phyloP scores from a whole-genome alignment of 1,140 invertebrate species.

The Notospermus geniculatus region DNA sequence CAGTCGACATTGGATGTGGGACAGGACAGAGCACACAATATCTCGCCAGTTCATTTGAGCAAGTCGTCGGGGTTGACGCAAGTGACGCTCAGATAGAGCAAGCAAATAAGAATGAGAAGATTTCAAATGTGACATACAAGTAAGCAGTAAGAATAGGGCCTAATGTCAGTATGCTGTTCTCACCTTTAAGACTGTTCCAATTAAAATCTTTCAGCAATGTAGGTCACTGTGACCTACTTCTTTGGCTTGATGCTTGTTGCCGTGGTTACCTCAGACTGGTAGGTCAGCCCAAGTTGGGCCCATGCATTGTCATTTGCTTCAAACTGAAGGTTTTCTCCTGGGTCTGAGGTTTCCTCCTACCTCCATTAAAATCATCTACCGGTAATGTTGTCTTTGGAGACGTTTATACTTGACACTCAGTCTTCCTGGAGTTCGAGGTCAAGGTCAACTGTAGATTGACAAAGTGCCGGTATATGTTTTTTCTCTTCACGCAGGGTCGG shows the following conservation, averaged over 20 bases:
- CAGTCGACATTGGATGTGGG: conserved; percentile 56
- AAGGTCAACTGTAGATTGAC: conserved; percentile 1
- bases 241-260: too few relatives aligned
- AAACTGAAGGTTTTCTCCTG: too few relatives aligned
- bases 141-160: neutral
- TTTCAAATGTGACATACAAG: conserved; percentile 33
- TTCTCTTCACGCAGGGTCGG: neutral
- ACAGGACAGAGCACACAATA: conserved; percentile 54
- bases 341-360: too few relatives aligned
- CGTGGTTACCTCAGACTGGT: too few relatives aligned
- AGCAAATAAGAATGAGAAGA: conserved; percentile 36
- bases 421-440: neutral
- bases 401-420: too few relatives aligned
- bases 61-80: conserved; percentile 54
- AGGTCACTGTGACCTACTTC: too few relatives aligned
- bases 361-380: too few relatives aligned
- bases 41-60: conserved; percentile 49
- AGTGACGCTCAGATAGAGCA: conserved; percentile 49
- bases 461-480: neutral
- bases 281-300: too few relatives aligned
- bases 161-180: conserved; percentile 15
- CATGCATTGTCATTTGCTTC: too few relatives aligned
- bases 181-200: neutral
- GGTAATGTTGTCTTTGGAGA: too few relatives aligned
- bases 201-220: neutral